phyloP scores from a whole-genome alignment of 2,888 invertebrate species.

The Endotricha flammealis region DNA sequence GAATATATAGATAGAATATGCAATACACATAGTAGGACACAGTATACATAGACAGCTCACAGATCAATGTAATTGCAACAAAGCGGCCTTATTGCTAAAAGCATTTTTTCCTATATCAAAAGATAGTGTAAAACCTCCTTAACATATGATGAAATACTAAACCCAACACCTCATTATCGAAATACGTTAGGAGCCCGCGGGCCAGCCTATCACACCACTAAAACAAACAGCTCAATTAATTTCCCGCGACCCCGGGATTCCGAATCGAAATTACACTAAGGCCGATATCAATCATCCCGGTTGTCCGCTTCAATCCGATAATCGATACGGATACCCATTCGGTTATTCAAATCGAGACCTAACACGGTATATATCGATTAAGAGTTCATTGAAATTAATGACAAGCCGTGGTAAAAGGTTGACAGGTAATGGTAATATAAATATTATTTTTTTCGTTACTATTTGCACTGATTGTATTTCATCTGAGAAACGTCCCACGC shows the following conservation, averaged over 20 bases:
- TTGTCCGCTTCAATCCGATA: conserved; percentile 40
- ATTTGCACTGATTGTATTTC: no score
- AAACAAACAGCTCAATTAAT: conserved; percentile 76
- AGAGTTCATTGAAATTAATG: conserved; percentile 43
- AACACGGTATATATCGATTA: conserved; percentile 42
- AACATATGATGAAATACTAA: conserved; percentile 42
- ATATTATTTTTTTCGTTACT: no score
- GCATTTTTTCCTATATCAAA: no score
- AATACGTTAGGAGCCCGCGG: conserved; percentile 59
- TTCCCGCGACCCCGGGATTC: conserved; percentile 40
- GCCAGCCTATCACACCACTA: conserved; percentile 39
- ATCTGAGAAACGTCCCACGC: no score
- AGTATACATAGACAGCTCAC: no score
- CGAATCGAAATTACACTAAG: conserved; percentile 44
- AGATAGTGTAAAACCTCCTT: conserved; percentile 31
- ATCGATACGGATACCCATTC: conserved; percentile 47
- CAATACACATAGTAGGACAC: no score
- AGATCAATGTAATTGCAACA: no score
- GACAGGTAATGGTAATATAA: background rate
- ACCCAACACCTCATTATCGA: conserved; percentile 62
- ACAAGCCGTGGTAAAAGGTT: conserved; percentile 12
- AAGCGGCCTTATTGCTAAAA: no score
- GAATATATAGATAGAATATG: no score
- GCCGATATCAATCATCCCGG: conserved; percentile 61
- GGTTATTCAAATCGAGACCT: conserved; percentile 47